Evolutionary conservation across 1,140 invertebrate species (phyloP).

Genomic region (Nylanderia fulva): DNA sequence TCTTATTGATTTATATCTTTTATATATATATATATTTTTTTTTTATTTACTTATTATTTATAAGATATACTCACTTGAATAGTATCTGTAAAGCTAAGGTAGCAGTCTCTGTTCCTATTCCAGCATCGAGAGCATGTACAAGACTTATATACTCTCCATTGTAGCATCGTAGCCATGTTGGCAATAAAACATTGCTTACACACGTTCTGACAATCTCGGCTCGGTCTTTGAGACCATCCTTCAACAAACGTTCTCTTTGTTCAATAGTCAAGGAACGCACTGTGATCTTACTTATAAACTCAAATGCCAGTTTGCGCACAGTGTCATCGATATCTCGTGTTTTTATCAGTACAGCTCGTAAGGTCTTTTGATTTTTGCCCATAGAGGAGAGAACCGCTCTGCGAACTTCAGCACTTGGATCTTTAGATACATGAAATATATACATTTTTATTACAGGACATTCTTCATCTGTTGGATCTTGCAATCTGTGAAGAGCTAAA

Average conservation of each 20-base stretch:
- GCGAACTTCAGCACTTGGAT: slow-evolving; percentile 89
- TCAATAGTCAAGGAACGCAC: slow-evolving; percentile 89
- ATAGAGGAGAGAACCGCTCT: slow-evolving; percentile 81
- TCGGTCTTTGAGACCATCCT: slow-evolving; percentile 89
- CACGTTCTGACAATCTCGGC: slow-evolving; percentile 85
- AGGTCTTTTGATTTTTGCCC: slow-evolving; percentile 81
- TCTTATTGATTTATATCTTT: background rate
- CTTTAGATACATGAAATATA: slow-evolving; percentile 91
- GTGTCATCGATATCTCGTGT: slow-evolving; percentile 91
- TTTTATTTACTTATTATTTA: slow-evolving; percentile 4
- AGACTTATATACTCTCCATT: slow-evolving; percentile 88
- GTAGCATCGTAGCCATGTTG: slow-evolving; percentile 89
- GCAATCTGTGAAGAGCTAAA: slow-evolving; percentile 91
- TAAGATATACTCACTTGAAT: slow-evolving; percentile 75
- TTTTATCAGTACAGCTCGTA: slow-evolving; percentile 88
- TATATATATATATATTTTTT: too few species aligned
- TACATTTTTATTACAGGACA: slow-evolving; percentile 93
- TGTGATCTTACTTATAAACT: slow-evolving; percentile 90
- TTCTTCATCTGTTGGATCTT: slow-evolving; percentile 91
- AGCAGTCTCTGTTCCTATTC: slow-evolving; percentile 78
- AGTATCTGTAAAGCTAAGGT: slow-evolving; percentile 74
- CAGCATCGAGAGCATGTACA: slow-evolving; percentile 88
- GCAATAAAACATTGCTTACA: slow-evolving; percentile 86
- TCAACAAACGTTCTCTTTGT: slow-evolving; percentile 88
- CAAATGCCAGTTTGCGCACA: slow-evolving; percentile 91